Conservation (phyloP, 2,797 vertebrate species). For the Myripristis jacobus region DNA sequence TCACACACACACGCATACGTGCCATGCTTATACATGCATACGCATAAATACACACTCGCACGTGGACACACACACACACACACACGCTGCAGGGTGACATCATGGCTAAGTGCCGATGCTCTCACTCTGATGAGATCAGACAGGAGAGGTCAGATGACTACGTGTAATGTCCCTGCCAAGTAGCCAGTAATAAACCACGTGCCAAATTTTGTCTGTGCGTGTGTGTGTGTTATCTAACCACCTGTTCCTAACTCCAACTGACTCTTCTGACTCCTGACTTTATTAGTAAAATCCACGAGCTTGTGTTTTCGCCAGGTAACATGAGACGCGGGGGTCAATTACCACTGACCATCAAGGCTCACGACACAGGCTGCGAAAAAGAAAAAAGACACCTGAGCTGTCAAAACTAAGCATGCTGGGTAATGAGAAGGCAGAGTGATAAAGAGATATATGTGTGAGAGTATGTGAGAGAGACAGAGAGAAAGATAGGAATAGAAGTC, state of each 20-base stretch:
- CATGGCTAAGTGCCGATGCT: conserved; percentile 45
- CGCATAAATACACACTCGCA: background rate
- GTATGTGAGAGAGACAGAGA: background rate
- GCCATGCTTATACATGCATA: conserved; percentile 3
- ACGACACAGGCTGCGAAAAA: conserved; percentile 3
- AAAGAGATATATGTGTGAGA: background rate
- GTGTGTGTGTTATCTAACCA: background rate
- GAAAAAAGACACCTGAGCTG: background rate
- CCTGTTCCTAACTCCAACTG: conserved; percentile 5
- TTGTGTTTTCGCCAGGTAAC: conserved; percentile 31
- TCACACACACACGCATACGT: conserved; percentile 8
- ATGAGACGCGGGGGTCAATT: conserved; percentile 32
- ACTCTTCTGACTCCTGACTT: conserved; percentile 19
- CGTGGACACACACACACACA: conserved; percentile 20
- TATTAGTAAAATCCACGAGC: conserved; percentile 8
- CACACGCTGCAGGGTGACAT: conserved; percentile 35
- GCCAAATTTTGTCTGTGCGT: conserved; percentile 6
- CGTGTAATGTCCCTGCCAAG: conserved; percentile 35
- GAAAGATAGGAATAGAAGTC: background rate
- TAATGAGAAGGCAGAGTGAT: background rate
- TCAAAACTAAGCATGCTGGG: background rate
- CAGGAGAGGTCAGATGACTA: conserved; percentile 55
- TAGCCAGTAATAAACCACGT: conserved; percentile 1
- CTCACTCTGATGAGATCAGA: conserved; percentile 60
- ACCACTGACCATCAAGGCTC: conserved; percentile 14